Evolutionary conservation across 2,113 vertebrate species (phyloP), one percentile per base, ranked within the genome.

Genomic region (Silurus glanis): DNA sequence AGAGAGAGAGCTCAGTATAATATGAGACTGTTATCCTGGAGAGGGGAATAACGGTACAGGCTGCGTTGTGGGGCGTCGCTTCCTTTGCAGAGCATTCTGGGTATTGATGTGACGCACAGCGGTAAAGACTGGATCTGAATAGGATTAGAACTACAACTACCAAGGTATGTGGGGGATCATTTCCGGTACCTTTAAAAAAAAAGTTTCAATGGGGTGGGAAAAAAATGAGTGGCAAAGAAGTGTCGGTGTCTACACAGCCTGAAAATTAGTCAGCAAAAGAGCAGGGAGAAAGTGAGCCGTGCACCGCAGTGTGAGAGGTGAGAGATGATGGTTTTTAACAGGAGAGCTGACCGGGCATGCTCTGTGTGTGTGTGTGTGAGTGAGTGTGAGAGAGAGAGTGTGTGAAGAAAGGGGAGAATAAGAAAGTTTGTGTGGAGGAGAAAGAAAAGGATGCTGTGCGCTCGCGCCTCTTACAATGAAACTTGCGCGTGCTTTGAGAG

Each of bases 61-160:
- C 67, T 83, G 49, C 71, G 49, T 72, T 5, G 51, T 13, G 76
- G 83, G 74, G 67, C 47, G 75, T 82, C 78, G 84, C 64, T 90
- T 90, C 87, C 87, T 83, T 75, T 56, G 82, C 62, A 83, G 49
- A 55, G 87, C 37, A 83, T 85, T 28, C 21, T 90, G 87, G 90
- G 87, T 84, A 86, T 59, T 89, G 86, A 10, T 75, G 88, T 90
- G 4, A 9, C 59, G 10, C 10, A 17, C 21, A 47, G 17, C n/a
- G 8, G 4, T 12, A 28, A 37, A 47, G 12, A 59, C 17, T 7
- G 6, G 9, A 62, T 49, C 5, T 21, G 45, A 1, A 47, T 0
- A 8, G 23, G 8, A 13, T 9, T 69, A 84, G 88, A 92, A 95
- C 95, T 95, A 95, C 95, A 92, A 90, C 78, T 88, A 94, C 95